Evolutionary conservation across 2,113 vertebrate genomes (phyloP).

Genomic region (Tiliqua scincoides): DNA sequence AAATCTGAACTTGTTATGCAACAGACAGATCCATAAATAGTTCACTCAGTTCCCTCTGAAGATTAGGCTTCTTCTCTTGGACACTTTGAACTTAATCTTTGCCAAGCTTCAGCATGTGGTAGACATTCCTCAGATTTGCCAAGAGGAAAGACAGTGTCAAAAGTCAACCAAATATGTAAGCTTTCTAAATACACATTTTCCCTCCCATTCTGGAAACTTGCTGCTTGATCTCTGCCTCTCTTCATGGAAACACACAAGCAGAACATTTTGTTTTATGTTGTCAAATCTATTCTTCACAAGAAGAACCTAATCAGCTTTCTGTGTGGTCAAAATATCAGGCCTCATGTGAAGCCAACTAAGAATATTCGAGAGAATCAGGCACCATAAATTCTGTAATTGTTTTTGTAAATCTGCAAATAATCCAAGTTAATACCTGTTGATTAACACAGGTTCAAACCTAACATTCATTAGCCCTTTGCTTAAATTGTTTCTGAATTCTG

Average conservation of each 20-base stretch:
- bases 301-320: neutral
- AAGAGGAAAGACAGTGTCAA: conserved; percentile 48
- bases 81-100: conserved; percentile 24
- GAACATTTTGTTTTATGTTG: conserved; percentile 1
- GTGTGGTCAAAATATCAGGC: neutral
- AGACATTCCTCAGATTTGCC: conserved; percentile 55
- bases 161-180: conserved; percentile 47
- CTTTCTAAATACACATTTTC: conserved; percentile 25
- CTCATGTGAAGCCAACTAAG: neutral
- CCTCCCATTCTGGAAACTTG: neutral
- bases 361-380: neutral
- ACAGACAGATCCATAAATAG: conserved; percentile 5
- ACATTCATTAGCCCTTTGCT: neutral
- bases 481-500: neutral
- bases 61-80: conserved; percentile 45
- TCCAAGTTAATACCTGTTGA: neutral
- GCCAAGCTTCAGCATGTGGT: conserved; percentile 34
- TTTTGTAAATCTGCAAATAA: neutral
- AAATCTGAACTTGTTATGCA: neutral
- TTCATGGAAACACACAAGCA: neutral
- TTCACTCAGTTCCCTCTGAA: conserved; percentile 14
- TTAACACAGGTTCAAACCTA: neutral
- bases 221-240: neutral
- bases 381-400: neutral
- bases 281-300: neutral